phyloP scores from a whole-genome alignment of 92 coral and sea anemone species.

The Montipora capitata region DNA sequence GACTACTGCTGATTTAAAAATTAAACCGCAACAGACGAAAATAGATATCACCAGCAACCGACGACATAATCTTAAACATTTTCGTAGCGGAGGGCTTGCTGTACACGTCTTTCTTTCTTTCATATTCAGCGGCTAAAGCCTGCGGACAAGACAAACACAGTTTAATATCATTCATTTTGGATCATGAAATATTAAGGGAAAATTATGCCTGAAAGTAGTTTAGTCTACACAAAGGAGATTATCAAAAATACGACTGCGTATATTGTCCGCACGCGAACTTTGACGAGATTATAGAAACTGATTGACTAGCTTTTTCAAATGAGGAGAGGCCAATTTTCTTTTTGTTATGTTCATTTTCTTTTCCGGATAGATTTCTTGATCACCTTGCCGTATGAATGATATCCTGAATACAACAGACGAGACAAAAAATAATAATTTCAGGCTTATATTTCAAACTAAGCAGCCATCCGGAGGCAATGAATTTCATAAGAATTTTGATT shows the following conservation, averaged over 20 bases:
- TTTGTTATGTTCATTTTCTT: background rate
- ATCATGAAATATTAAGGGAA: slow-evolving; percentile 51
- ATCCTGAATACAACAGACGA: background rate
- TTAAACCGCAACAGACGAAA: slow-evolving; percentile 90
- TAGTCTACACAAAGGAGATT: slow-evolving; percentile 26
- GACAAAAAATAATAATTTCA: background rate
- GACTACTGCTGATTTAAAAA: slow-evolving; percentile 76
- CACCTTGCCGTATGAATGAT: background rate
- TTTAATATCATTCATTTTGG: slow-evolving; percentile 23
- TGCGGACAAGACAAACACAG: slow-evolving; percentile 42
- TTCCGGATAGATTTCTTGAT: slow-evolving; percentile 4
- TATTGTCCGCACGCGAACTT: background rate
- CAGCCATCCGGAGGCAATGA: background rate
- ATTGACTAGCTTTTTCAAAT: background rate
- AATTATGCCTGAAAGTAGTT: slow-evolving; percentile 43
- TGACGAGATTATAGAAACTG: background rate
- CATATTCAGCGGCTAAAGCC: slow-evolving; percentile 65
- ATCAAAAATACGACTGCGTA: background rate
- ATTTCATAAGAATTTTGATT: no score
- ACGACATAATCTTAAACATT: slow-evolving; percentile 75
- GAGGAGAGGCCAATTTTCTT: background rate
- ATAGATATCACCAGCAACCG: slow-evolving; percentile 79
- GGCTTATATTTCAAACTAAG: background rate
- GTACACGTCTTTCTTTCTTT: slow-evolving; percentile 65
- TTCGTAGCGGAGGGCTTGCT: slow-evolving; percentile 72